phyloP scores from a whole-genome alignment of 1,140 invertebrate species.

The Leptopilina boulardi region DNA sequence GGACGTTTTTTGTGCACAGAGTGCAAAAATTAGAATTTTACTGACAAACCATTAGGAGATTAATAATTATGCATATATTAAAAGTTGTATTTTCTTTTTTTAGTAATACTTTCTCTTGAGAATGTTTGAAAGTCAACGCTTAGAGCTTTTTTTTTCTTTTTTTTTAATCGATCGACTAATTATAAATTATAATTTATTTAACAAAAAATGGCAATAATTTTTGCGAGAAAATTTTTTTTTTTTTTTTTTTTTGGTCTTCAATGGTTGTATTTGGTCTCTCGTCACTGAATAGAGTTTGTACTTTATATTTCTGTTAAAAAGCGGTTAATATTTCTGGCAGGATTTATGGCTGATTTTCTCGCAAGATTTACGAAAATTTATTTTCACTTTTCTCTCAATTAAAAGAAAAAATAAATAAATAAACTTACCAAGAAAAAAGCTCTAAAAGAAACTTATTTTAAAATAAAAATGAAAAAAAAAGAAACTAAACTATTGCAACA shows the following conservation, averaged over 20 bases:
- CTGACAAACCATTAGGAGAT: background rate
- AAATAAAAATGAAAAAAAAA: too few species aligned
- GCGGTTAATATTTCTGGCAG: constrained; percentile 15
- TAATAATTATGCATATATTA: too few species aligned
- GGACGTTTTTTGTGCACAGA: background rate
- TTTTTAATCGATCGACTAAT: too few species aligned
- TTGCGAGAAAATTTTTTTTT: too few species aligned
- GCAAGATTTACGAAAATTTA: background rate
- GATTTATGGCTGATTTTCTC: constrained; percentile 15
- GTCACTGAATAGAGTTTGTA: background rate
- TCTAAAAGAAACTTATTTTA: too few species aligned
- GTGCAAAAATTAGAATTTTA: background rate
- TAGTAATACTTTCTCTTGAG: background rate
- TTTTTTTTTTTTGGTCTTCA: background rate
- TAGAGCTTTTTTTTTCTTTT: background rate
- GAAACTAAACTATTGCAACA: too few species aligned
- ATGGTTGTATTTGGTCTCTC: background rate
- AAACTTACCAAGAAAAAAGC: too few species aligned
- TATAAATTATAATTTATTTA: background rate
- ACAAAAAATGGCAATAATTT: background rate
- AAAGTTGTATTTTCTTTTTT: background rate
- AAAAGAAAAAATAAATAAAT: too few species aligned
- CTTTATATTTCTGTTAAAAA: constrained; percentile 9
- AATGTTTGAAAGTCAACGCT: background rate
- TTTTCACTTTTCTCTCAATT: background rate